Evolutionary conservation across 1,140 invertebrate genomes (phyloP).

Genomic region (Ericerus pela): DNA sequence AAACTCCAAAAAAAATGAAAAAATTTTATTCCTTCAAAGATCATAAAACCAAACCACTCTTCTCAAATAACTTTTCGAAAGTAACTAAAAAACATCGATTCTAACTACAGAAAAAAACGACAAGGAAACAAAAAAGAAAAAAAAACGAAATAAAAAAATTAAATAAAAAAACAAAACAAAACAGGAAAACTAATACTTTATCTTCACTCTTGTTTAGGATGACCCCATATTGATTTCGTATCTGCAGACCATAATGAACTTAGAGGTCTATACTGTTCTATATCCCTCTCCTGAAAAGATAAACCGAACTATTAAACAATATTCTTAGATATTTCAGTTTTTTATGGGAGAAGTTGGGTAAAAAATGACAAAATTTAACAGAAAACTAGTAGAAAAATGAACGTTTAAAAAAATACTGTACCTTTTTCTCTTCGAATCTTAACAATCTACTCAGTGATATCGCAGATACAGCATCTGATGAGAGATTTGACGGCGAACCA

Average conservation of each 20-base stretch:
- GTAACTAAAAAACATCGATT: neutral
- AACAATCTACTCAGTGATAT: neutral
- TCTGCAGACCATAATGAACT: neutral
- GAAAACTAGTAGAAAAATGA: neutral
- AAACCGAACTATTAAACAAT: neutral
- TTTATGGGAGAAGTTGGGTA: neutral
- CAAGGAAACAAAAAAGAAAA: neutral
- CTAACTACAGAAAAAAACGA: slow-evolving; percentile 4
- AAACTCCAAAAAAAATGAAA: slow-evolving; percentile 6
- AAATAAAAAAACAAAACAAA: neutral
- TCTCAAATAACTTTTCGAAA: neutral
- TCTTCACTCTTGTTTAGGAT: slow-evolving; percentile 7
- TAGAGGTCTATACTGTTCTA: slow-evolving; percentile 1
- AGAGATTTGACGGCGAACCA: neutral
- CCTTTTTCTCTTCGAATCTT: slow-evolving; percentile 5
- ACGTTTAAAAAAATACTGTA: neutral
- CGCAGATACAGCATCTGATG: neutral
- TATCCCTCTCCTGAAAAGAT: neutral
- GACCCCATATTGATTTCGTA: slow-evolving; percentile 1
- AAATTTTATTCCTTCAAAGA: neutral
- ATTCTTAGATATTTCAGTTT: too few species aligned
- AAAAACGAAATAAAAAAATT: neutral
- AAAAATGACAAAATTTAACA: neutral
- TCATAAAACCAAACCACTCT: neutral
- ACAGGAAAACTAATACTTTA: neutral